Evolutionary conservation across 1,140 invertebrate species (phyloP), one percentile per base, ranked within the genome.

Genomic region (Neodiprion pinetum): DNA sequence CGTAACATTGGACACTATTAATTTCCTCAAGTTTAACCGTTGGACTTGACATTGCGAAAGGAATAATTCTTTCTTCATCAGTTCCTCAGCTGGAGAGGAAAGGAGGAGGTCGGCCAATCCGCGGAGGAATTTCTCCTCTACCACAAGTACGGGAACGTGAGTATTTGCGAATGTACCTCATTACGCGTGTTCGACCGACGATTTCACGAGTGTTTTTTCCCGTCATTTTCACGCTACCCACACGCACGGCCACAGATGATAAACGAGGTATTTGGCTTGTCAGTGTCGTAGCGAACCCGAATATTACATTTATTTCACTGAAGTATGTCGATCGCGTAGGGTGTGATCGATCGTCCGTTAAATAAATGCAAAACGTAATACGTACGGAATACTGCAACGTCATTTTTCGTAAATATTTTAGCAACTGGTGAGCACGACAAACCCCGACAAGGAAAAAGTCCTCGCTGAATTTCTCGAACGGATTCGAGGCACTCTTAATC

Each of bases 71-170:
- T 78, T 71, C 72, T 79, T 67, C 80, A 85, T 84, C 82, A 93
- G 90, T 92, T 95, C 83, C 93, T 95, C 70, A 93, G 93, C 79
- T 94, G 95, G 93, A 93, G 92, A 76, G 91, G 91, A 50, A 89
- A 92, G 21, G 90, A 92, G 78, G 74, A 66, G 21, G 91, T 95
- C 82, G 93, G 93, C 28, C 93, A 94, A 78, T 94, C 93, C 1
- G 94, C 95, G 69, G 95, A 95, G 86, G 94, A 95, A 80, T 96
- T 95, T 86, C 90, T 97, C 74, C 92, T 96, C 75, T 94, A 96
- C 84, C 96, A 97, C 86, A 96, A 96, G 90, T 97, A 97, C 88
- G 96, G 96, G 85, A 92, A 94, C 87, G 96, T 97, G 91, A 94
- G 94, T 94, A 70, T 5, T 40, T 40, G 28, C 28, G 28, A 40